Percentiles rank a stretch among this genome's conserved stretches.
Conservation (phyloP, 2,888 invertebrate genomes). For the Teinopalpus imperialis region DNA sequence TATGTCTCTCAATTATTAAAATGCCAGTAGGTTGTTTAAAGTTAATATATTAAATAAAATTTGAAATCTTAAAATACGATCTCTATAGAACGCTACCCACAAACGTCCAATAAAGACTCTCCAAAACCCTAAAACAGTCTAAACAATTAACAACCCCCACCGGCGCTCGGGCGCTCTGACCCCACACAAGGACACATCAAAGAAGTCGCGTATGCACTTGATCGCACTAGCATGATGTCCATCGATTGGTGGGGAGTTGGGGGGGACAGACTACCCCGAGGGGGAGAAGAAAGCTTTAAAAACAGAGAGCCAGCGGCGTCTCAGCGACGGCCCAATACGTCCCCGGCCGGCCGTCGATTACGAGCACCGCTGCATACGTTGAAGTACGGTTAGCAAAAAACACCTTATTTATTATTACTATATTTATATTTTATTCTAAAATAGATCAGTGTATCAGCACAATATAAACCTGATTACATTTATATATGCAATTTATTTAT, state of each 20-base stretch:
- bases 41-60: too few species aligned
- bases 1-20: too few species aligned
- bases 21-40: too few species aligned
- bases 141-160: slow-evolving; percentile 41
- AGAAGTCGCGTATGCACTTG: slow-evolving; percentile 77
- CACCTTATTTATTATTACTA: too few species aligned
- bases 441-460: too few species aligned
- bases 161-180: slow-evolving; percentile 25
- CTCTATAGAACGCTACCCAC: too few species aligned
- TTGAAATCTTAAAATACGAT: too few species aligned
- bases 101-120: background rate
- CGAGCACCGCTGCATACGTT: slow-evolving; percentile 60
- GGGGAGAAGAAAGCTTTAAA: slow-evolving; percentile 52
- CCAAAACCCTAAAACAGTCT: slow-evolving; percentile 25
- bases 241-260: slow-evolving; percentile 63
- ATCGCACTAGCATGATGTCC: slow-evolving; percentile 76
- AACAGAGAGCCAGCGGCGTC: slow-evolving; percentile 63
- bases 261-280: slow-evolving; percentile 31
- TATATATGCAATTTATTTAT: too few species aligned
- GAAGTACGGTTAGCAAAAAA: slow-evolving; percentile 49
- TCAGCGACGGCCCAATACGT: slow-evolving; percentile 78
- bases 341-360: slow-evolving; percentile 78
- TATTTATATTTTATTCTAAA: too few species aligned
- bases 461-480: too few species aligned
- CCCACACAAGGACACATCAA: slow-evolving; percentile 65